Evolutionary conservation across 2,113 vertebrate genomes (phyloP).

Genomic region (Epinephelus fuscoguttatus): DNA sequence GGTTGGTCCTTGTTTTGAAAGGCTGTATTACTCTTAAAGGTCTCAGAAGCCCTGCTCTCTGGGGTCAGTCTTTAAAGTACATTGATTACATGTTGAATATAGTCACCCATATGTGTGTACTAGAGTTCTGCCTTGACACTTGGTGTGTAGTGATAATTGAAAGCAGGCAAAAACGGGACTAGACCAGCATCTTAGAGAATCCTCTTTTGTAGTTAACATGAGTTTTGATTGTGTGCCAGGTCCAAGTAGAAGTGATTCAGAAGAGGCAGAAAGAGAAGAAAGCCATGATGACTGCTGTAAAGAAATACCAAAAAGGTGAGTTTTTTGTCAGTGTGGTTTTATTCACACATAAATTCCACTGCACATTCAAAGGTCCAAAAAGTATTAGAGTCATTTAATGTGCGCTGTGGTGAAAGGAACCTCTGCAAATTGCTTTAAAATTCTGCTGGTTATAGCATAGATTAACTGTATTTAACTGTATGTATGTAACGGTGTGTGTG

Average conservation of each 20-base stretch:
- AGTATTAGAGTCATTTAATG: neutral
- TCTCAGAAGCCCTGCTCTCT: neutral
- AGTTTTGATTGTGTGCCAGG: constrained; percentile 80
- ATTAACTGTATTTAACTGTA: too few relatives aligned
- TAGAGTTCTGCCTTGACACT: neutral
- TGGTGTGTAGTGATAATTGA: neutral
- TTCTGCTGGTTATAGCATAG: neutral
- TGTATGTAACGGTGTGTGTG: neutral
- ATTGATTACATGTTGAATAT: neutral
- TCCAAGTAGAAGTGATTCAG: constrained; percentile 95
- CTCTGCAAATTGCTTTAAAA: neutral
- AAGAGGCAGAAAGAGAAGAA: constrained; percentile 96
- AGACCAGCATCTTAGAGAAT: neutral
- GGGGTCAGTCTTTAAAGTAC: neutral
- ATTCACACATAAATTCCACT: neutral
- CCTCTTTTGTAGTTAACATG: neutral
- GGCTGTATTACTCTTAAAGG: neutral
- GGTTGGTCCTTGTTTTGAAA: constrained; percentile 77
- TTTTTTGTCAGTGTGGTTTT: neutral
- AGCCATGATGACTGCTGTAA: constrained; percentile 93
- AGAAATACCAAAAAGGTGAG: constrained; percentile 98
- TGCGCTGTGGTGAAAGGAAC: neutral
- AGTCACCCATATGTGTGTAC: neutral
- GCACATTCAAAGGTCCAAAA: neutral
- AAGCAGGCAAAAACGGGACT: neutral